Percentiles rank a stretch among this genome's conserved stretches.
These are phyloP conservation scores for Drosophila persimilis DNA, from an alignment of 1,140 invertebrate genomes.

Conservation along the genomic window DNA sequence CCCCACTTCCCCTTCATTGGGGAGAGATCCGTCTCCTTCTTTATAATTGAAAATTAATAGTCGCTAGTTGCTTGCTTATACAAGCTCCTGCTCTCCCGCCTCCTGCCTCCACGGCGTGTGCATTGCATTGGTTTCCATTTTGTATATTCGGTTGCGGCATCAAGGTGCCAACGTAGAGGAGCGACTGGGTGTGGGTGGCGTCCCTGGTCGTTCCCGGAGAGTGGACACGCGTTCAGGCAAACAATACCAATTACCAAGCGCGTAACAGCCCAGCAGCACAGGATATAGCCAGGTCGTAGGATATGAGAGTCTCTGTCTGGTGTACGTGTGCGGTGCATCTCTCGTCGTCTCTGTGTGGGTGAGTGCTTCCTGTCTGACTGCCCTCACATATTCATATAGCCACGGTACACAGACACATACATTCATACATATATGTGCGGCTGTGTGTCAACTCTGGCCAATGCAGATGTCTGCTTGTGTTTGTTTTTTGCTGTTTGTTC, in stretches of 20 bases:
- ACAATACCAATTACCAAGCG: conserved; percentile 76
- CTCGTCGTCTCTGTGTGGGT: conserved; percentile 4
- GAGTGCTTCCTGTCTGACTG: conserved; percentile 46
- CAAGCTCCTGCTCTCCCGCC: conserved; percentile 19
- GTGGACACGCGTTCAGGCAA: conserved; percentile 74
- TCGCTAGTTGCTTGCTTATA: conserved; percentile 73
- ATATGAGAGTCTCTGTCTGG: conserved; percentile 41
- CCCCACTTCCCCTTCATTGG: conserved; percentile 30
- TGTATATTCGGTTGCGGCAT: conserved; percentile 43
- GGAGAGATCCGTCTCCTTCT: conserved; percentile 13
- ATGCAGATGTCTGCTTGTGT: conserved; percentile 55
- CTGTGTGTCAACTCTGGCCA: conserved; percentile 44
- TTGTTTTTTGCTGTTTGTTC: conserved; percentile 75
- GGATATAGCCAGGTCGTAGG: conserved; percentile 52
- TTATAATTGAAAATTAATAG: conserved; percentile 76
- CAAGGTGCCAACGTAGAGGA: conserved; percentile 37
- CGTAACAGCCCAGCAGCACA: conserved; percentile 54
- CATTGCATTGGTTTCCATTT: conserved; percentile 49
- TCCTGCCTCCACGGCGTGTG: conserved; percentile 3
- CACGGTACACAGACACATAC: conserved; percentile 25
- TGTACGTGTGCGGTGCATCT: conserved; percentile 7
- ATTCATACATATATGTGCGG: conserved; percentile 21
- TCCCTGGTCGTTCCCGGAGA: conserved; percentile 41
- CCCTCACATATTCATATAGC: too few relatives aligned
- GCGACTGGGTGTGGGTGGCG: conserved; percentile 15